phyloP scores from a whole-genome alignment of 2,888 invertebrate genomes.

The Rhamnusium bicolor region DNA sequence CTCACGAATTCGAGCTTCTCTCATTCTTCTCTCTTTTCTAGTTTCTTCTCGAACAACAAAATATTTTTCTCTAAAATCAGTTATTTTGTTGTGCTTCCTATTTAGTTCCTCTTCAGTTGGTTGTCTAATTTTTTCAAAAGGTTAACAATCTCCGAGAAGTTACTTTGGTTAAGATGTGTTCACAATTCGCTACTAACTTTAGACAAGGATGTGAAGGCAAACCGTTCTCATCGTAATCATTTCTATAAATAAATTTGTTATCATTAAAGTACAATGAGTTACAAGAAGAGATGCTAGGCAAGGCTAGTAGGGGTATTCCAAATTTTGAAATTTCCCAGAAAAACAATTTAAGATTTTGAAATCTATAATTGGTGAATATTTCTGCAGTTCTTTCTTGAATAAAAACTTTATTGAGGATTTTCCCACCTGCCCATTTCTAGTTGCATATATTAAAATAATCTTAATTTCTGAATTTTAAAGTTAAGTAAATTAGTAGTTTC shows the following conservation, averaged over 20 bases:
- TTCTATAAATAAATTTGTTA: conserved; percentile 75
- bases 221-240: conserved; percentile 80
- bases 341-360: too few species aligned
- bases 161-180: conserved; percentile 88
- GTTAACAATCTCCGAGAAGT: conserved; percentile 89
- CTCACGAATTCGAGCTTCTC: conserved; percentile 66
- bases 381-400: too few species aligned
- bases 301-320: too few species aligned
- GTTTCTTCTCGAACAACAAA: conserved; percentile 80
- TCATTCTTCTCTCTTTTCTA: conserved; percentile 75
- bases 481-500: too few species aligned
- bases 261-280: too few species aligned
- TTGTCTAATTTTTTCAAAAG: conserved; percentile 83
- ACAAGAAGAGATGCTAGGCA: too few species aligned
- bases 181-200: conserved; percentile 85
- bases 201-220: conserved; percentile 89
- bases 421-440: too few species aligned
- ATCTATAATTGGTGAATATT: too few species aligned
- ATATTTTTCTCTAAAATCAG: conserved; percentile 79
- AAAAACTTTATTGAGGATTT: too few species aligned
- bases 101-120: conserved; percentile 69
- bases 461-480: too few species aligned
- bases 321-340: too few species aligned
- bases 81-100: conserved; percentile 60
- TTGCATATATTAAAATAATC: too few species aligned